phyloP scores from a whole-genome alignment of 2,888 invertebrate species.

The Asteroscopus sphinx region DNA sequence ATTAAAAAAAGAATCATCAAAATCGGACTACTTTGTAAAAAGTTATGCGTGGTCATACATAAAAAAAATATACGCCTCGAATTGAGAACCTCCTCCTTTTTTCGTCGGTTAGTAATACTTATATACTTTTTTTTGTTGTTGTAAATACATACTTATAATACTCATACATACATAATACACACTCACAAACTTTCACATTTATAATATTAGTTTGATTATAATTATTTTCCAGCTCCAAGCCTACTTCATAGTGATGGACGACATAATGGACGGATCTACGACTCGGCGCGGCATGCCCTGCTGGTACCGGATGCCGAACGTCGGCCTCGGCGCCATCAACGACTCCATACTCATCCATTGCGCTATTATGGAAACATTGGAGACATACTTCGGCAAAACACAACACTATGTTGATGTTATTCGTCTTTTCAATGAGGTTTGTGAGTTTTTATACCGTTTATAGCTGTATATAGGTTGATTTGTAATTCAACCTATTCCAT shows the following conservation, averaged over 20 bases:
- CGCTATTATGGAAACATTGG: conserved; percentile 93
- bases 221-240: conserved; percentile 92
- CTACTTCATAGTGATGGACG: conserved; percentile 96
- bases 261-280: conserved; percentile 96
- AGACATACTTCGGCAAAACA: conserved; percentile 92
- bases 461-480: background rate
- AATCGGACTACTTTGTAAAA: too few species aligned
- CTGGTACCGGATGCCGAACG: conserved; percentile 95
- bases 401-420: conserved; percentile 93
- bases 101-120: too few species aligned
- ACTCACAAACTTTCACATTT: too few species aligned
- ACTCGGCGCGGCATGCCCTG: conserved; percentile 96
- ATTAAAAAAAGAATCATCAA: too few species aligned
- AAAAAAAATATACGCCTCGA: too few species aligned
- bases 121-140: too few species aligned
- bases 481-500: too few species aligned
- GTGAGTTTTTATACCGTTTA: conserved; percentile 34
- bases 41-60: too few species aligned
- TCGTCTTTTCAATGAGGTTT: conserved; percentile 94
- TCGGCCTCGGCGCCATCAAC: conserved; percentile 94
- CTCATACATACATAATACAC: too few species aligned
- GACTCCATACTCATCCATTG: conserved; percentile 95
- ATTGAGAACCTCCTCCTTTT: too few species aligned
- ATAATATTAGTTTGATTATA: too few species aligned
- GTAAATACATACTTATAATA: too few species aligned